Evolutionary conservation across 2,888 invertebrate genomes (phyloP).

Genomic region (Latrodectus elegans): DNA sequence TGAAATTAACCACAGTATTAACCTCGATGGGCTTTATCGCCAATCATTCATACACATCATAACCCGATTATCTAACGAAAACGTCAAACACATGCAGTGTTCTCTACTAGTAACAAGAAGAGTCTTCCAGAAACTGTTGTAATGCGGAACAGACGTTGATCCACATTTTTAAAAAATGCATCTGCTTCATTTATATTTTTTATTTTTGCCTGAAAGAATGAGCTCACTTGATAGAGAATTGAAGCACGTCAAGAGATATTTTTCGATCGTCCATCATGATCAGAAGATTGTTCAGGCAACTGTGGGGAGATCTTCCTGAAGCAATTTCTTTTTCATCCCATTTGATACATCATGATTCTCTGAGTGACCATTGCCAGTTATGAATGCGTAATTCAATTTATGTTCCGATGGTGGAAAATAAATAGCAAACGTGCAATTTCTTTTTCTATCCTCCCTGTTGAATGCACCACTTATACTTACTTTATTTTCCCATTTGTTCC

Average conservation of each 20-base stretch:
- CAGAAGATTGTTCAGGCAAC: neutral
- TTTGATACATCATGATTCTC: neutral
- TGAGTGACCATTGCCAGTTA: constrained; percentile 25
- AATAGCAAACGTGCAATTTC: neutral
- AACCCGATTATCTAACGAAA: too few relatives aligned
- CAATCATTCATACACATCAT: too few relatives aligned
- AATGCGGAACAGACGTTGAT: neutral
- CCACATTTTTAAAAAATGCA: neutral
- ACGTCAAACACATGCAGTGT: too few relatives aligned
- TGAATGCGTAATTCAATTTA: constrained; percentile 46
- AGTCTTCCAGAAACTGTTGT: too few relatives aligned
- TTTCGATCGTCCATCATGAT: constrained; percentile 39
- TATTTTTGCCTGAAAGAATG: constrained; percentile 5
- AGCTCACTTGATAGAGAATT: constrained; percentile 15
- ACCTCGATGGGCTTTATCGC: too few relatives aligned
- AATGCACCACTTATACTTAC: neutral
- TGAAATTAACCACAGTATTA: too few relatives aligned
- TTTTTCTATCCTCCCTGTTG: neutral
- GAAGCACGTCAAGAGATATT: constrained; percentile 28
- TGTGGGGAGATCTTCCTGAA: neutral
- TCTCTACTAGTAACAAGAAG: too few relatives aligned
- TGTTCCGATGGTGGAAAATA: constrained; percentile 8
- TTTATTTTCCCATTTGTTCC: neutral
- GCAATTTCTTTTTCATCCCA: neutral
- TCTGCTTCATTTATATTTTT: neutral